Base-by-base conservation (phyloP, 2,797 vertebrate species). In the Orientallactaga sibirica region DNA sequence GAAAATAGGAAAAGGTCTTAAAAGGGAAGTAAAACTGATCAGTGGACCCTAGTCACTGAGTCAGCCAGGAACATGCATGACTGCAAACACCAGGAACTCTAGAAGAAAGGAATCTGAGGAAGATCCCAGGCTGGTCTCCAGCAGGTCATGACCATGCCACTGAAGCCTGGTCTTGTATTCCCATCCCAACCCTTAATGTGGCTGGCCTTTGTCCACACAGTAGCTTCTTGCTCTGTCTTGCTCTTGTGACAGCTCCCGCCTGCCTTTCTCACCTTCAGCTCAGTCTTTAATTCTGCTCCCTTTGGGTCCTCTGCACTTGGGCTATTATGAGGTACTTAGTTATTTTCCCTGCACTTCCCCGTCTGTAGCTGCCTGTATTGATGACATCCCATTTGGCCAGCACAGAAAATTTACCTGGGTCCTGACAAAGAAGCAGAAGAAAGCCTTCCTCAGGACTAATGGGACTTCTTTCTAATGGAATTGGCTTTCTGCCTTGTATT, bases 31-130 rank as follows among this genome's bases (percentile, higher is more conserved):
- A 14, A 71, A 89, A 58, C 48, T 8, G 66, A n/a, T 29, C 58
- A 15, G 33, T 2, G 3, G 7, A 41, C 41, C 85, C 7, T n/a
- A 29, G 3, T 55, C 3, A 1, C 73, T 0, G 0, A 27, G 0
- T 70, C 22, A 25, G 0, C 0, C 1, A 25, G 71, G 61, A 61
- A 7, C 2, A 16, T 1, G 3, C 3, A 14, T 1, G 55, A 62
- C 71, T 22, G 83, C 16, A 7, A 4, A 2, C 73, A 11, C 1
- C 41, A 14, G 70, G 52, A 80, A n/a, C n/a, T 25, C 12, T 74
- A 1, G 43, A 61, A 19, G 2, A 7, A 33, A 37, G 64, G 25
- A 2, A 7, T 20, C 75, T 12, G 1, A 64, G 78, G 20, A 64
- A 48, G 27, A 75, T 3, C 3, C 41, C 10, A 1, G 29, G 62